Conservation (phyloP, 2,113 vertebrate species). For the Heliornis fulica region DNA sequence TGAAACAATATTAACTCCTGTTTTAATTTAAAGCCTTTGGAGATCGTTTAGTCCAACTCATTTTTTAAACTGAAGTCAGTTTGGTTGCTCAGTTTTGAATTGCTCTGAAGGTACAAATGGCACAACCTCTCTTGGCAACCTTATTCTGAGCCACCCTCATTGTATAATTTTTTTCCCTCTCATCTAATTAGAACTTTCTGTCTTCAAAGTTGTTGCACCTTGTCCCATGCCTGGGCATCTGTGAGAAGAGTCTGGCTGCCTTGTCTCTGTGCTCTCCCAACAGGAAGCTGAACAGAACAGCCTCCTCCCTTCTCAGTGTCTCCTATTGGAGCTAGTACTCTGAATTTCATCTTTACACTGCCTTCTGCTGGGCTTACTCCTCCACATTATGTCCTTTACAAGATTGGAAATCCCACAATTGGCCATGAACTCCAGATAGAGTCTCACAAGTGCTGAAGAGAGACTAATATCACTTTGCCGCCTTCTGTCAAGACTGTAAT, state of each 20-base stretch:
- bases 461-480: background rate
- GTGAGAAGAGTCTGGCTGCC: background rate
- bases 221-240: background rate
- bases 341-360: background rate
- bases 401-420: background rate
- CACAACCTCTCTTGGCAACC: rapidly evolving
- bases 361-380: background rate
- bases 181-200: background rate
- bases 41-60: background rate
- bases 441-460: background rate
- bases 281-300: background rate
- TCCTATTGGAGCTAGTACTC: background rate
- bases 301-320: background rate
- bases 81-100: background rate
- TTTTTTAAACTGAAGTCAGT: background rate
- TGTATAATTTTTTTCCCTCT: background rate
- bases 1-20: background rate
- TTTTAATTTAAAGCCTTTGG: background rate
- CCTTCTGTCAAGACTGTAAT: background rate
- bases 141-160: background rate
- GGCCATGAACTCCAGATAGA: background rate
- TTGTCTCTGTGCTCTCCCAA: background rate
- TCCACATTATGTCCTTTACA: background rate
- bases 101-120: background rate
- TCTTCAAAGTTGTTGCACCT: background rate